A percentile compares a stretch with the other conserved stretches of the same genome.
These are phyloP conservation scores for Darevskia nairensis DNA, from an alignment of 2,797 vertebrate genomes.

Conservation along the genomic window DNA sequence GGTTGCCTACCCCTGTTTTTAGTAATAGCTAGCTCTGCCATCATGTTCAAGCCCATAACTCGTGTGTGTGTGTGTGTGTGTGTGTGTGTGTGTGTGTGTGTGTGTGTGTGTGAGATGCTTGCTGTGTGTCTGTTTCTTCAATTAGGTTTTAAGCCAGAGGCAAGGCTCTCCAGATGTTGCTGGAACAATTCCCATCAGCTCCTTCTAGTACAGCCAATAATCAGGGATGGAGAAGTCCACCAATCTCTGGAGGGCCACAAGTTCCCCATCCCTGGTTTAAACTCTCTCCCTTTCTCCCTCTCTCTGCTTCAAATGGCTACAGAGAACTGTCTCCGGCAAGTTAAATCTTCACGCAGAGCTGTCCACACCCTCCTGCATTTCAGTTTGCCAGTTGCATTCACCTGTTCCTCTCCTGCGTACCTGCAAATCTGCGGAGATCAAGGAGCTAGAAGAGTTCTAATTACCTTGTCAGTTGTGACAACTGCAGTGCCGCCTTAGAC, in stretches of 20 bases:
- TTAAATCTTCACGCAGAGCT: too few relatives aligned
- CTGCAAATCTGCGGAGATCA: background rate
- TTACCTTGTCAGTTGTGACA: too few relatives aligned
- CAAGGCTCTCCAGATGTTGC: background rate
- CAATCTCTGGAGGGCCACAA: background rate
- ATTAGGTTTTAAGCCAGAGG: background rate
- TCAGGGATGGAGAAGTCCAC: background rate
- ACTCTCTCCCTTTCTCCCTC: background rate
- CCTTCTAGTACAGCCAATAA: background rate
- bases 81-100: background rate
- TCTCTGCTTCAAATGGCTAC: background rate
- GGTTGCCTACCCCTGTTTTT: too few relatives aligned
- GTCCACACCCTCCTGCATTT: background rate
- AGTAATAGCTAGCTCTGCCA: too few relatives aligned
- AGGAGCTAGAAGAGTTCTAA: too few relatives aligned
- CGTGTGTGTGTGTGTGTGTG: background rate
- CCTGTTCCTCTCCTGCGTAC: too few relatives aligned
- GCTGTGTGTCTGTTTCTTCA: too few relatives aligned
- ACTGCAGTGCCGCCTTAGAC: background rate
- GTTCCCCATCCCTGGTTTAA: background rate
- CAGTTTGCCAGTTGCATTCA: background rate
- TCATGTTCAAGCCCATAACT: too few relatives aligned
- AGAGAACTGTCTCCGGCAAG: background rate
- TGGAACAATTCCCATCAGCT: background rate
- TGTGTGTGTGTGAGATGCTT: background rate